Conservation (phyloP, 2,797 vertebrate species). For the Enteromius argenteus region DNA sequence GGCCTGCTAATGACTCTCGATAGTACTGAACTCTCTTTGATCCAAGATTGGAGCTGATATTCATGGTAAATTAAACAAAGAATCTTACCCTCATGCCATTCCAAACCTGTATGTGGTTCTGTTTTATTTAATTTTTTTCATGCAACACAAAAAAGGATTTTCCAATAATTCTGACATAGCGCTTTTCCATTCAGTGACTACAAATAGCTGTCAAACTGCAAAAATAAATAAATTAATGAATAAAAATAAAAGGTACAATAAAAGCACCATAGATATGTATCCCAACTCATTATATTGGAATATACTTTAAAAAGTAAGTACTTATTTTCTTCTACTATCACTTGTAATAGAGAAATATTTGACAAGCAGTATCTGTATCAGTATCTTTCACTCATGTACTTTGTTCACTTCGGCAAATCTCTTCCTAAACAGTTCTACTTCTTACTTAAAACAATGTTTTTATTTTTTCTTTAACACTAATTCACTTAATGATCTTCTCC, state of each 20-base stretch:
- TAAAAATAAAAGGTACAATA: background rate
- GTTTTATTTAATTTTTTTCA: background rate
- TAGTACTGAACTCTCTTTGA: constrained; percentile 1
- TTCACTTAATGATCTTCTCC: background rate
- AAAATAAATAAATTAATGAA: background rate
- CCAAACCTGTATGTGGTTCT: background rate
- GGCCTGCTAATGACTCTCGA: background rate
- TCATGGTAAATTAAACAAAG: background rate
- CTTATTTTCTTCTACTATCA: background rate
- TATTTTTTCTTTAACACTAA: background rate
- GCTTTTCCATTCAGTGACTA: background rate
- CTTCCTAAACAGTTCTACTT: background rate
- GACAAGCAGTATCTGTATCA: background rate
- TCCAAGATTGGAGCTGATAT: background rate
- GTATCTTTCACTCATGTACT: background rate
- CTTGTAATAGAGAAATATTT: background rate
- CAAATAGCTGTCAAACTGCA: background rate
- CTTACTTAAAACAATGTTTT: background rate
- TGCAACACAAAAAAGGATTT: background rate
- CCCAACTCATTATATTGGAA: too few relatives aligned
- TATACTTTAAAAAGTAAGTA: too few relatives aligned
- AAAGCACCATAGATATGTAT: background rate
- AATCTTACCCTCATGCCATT: background rate
- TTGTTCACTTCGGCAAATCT: background rate
- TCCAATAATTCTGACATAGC: background rate